phyloP scores from a whole-genome alignment of 2,113 vertebrate genomes.

The Aepyceros melampus region DNA sequence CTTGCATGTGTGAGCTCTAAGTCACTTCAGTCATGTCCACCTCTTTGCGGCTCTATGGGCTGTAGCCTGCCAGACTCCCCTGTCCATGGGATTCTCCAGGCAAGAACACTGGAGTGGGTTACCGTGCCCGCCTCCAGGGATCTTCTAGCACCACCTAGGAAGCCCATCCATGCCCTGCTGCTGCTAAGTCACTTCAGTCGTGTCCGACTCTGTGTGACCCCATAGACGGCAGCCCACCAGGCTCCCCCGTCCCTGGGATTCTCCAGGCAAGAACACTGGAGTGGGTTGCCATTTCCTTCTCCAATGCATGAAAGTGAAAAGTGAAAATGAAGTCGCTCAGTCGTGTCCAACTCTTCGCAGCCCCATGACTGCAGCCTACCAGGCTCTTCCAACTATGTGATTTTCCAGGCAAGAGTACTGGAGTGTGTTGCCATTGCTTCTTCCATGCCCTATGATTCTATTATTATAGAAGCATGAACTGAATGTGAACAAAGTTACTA shows the following conservation, averaged over 20 bases:
- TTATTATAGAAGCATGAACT: background rate
- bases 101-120: background rate
- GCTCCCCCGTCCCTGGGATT: fast-evolving
- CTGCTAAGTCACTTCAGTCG: too few species aligned
- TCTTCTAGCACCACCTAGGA: too few species aligned
- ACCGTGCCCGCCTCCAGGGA: too few species aligned
- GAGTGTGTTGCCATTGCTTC: background rate
- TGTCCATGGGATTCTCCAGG: background rate
- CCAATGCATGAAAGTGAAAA: too few species aligned
- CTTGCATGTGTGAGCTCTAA: background rate
- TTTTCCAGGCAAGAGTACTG: background rate
- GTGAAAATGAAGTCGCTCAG: background rate
- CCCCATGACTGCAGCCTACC: background rate
- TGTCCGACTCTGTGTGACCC: too few species aligned
- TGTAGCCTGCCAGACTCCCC: background rate
- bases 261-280: background rate
- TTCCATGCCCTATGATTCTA: background rate
- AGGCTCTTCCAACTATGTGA: background rate
- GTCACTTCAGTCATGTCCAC: background rate
- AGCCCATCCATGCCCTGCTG: too few species aligned
- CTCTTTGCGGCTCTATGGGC: background rate
- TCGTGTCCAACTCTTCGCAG: fast-evolving
- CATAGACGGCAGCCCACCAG: background rate
- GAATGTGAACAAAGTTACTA: background rate
- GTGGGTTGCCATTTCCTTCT: too few species aligned